Conservation (phyloP, 2,888 invertebrate species). For the Agrotis segetum region DNA sequence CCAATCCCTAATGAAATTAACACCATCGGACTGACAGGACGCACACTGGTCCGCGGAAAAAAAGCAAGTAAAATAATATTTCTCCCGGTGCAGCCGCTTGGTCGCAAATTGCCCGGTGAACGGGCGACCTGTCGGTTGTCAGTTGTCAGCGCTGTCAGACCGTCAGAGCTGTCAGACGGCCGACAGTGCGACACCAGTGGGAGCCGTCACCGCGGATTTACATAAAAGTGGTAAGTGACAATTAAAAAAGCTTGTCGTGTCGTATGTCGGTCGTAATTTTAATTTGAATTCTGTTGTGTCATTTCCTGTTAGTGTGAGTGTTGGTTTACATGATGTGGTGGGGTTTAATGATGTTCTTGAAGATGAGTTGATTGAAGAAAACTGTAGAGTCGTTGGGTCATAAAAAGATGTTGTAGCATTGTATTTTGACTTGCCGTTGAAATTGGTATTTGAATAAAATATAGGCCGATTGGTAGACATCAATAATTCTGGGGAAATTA, state of each 20-base stretch:
- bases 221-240: conserved; percentile 86
- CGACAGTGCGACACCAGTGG: conserved; percentile 82
- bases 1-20: conserved; percentile 61
- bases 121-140: conserved; percentile 83
- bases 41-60: conserved; percentile 63
- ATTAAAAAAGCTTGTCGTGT: conserved; percentile 80
- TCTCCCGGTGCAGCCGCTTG: conserved; percentile 74
- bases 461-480: too few relatives aligned
- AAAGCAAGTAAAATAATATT: conserved; percentile 76
- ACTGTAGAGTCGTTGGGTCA: background rate
- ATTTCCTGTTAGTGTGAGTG: conserved; percentile 58
- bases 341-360: conserved; percentile 14
- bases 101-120: conserved; percentile 85
- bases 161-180: conserved; percentile 79
- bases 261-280: conserved; percentile 65
- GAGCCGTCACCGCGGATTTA: conserved; percentile 83
- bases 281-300: conserved; percentile 66
- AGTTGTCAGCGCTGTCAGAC: conserved; percentile 81
- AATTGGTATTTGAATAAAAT: too few relatives aligned
- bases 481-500: too few relatives aligned
- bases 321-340: conserved; percentile 40
- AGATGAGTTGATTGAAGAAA: background rate
- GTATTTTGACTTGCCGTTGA: background rate
- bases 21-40: conserved; percentile 61
- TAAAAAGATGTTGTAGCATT: background rate